Percentiles rank a stretch among this genome's conserved stretches.
phyloP scores from a whole-genome alignment of 2,888 invertebrate genomes.

The Cyclophora punctaria region DNA sequence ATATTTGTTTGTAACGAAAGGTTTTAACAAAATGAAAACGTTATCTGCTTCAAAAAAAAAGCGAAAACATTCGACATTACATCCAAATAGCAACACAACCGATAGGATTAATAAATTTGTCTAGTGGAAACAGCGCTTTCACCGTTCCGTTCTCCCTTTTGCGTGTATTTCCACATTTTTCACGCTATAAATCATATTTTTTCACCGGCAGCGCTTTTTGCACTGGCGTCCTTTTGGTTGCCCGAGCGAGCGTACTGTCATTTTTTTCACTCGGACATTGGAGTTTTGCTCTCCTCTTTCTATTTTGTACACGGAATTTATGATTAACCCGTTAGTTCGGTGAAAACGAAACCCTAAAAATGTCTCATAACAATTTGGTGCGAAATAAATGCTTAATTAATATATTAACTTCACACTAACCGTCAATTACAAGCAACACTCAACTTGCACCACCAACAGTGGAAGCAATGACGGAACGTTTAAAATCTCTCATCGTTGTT shows the following conservation, averaged over 20 bases:
- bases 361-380: neutral
- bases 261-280: conserved; percentile 68
- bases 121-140: conserved; percentile 68
- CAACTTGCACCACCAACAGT: conserved; percentile 36
- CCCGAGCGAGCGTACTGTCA: conserved; percentile 61
- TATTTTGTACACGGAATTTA: conserved; percentile 59
- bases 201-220: conserved; percentile 72
- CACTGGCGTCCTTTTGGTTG: conserved; percentile 66
- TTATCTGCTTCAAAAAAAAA: conserved; percentile 6
- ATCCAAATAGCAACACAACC: conserved; percentile 44
- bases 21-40: no score
- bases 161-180: conserved; percentile 75
- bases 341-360: conserved; percentile 26
- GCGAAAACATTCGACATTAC: conserved; percentile 33
- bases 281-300: conserved; percentile 58
- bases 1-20: no score
- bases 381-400: conserved; percentile 7
- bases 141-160: conserved; percentile 60
- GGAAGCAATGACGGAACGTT: conserved; percentile 37
- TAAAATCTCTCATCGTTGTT: conserved; percentile 59
- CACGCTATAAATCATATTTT: conserved; percentile 75
- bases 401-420: neutral
- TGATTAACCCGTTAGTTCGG: conserved; percentile 51
- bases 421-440: conserved; percentile 18
- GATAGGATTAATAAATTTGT: conserved; percentile 73